A percentile compares a stretch with the other conserved stretches of the same genome.
These are phyloP conservation scores for Diarsia dahlii DNA, from an alignment of 2,888 invertebrate genomes.

Conservation along the genomic window DNA sequence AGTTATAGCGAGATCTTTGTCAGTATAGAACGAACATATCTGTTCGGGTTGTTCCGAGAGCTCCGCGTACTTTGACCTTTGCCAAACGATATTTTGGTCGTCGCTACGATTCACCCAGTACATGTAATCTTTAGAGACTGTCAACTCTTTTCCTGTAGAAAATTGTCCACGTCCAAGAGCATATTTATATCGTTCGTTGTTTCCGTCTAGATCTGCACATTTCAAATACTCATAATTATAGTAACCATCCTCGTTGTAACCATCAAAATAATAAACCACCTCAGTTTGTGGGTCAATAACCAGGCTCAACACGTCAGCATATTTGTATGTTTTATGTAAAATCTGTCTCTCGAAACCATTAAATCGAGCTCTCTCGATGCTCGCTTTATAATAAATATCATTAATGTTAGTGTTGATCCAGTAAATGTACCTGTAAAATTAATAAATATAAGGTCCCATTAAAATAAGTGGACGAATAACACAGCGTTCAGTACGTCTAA, in stretches of 20 bases:
- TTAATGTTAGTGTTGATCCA: background rate
- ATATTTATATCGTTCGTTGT: background rate
- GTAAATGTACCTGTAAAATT: background rate
- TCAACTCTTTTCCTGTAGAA: background rate
- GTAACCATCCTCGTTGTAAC: background rate
- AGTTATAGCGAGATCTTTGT: background rate
- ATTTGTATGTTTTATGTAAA: background rate
- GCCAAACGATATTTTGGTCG: background rate
- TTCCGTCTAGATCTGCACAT: background rate
- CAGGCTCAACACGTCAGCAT: background rate
- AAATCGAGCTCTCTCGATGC: background rate
- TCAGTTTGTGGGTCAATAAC: background rate
- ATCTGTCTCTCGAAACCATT: background rate
- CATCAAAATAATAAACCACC: background rate
- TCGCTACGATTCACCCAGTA: background rate
- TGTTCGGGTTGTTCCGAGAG: rapidly evolving
- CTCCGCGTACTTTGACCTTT: rapidly evolving
- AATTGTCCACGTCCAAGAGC: background rate
- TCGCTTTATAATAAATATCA: background rate
- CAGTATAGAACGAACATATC: background rate
- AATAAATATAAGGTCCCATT: background rate
- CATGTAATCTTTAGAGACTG: background rate
- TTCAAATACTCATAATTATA: background rate
- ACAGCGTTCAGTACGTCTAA: no score
- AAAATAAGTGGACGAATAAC: no score